These are phyloP conservation scores for Portevinia maculata DNA, from an alignment of 2,888 invertebrate species.

Conservation along the genomic window DNA sequence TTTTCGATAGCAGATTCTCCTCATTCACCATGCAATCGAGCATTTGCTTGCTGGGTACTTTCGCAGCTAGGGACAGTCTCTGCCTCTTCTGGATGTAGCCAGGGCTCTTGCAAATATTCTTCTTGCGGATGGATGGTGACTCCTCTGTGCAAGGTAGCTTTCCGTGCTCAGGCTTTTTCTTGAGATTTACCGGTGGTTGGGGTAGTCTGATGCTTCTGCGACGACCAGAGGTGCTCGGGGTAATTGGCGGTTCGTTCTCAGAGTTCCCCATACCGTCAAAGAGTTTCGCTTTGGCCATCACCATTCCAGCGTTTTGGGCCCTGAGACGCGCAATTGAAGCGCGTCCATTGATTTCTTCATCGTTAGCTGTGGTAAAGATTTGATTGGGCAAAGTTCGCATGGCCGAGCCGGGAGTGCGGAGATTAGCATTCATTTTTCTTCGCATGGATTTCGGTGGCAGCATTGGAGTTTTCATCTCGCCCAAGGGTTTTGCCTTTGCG, in stretches of 20 bases:
- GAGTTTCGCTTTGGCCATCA: constrained; percentile 90
- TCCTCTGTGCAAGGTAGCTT: constrained; percentile 19
- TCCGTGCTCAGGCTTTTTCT: constrained; percentile 14
- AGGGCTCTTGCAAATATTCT: constrained; percentile 70
- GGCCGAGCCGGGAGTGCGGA: constrained; percentile 54
- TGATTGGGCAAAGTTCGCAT: constrained; percentile 22
- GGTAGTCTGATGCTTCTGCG: constrained; percentile 59
- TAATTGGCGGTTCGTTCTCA: constrained; percentile 30
- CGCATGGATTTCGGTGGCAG: constrained; percentile 76
- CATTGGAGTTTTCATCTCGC: constrained; percentile 77
- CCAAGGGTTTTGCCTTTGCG: constrained; percentile 31
- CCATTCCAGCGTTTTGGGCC: constrained; percentile 91
- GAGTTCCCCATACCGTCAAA: constrained; percentile 85
- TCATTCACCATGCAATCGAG: constrained; percentile 67
- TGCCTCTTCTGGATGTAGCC: constrained; percentile 74
- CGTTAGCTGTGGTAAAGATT: constrained; percentile 61
- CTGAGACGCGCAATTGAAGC: constrained; percentile 89
- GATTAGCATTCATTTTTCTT: constrained; percentile 32
- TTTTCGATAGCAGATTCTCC: constrained; percentile 48
- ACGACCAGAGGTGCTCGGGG: constrained; percentile 47
- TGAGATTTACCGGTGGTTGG: constrained; percentile 31
- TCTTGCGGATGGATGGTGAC: constrained; percentile 72
- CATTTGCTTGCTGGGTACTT: constrained; percentile 63
- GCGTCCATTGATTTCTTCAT: constrained; percentile 84
- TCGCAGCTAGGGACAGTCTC: constrained; percentile 50